Conservation (phyloP, 2,888 invertebrate genomes). For the Ashinkailepas kermadecensis region DNA sequence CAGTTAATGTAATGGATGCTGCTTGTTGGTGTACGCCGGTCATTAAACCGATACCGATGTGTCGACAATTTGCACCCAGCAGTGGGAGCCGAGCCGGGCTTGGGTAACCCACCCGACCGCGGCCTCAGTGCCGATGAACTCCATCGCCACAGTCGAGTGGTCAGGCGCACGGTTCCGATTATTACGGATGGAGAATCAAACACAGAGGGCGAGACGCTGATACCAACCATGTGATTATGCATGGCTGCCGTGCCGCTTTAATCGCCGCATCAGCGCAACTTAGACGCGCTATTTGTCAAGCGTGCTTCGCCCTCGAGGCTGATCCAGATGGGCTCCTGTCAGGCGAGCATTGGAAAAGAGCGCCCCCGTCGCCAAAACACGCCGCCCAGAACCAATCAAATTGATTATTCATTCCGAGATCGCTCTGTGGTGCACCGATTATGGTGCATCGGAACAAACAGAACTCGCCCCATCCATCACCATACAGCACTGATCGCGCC, state of each 20-base stretch:
- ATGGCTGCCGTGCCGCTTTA: not conserved
- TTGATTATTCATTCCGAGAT: not conserved
- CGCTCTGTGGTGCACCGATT: not conserved
- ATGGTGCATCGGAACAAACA: conserved; percentile 10
- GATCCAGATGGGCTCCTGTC: not conserved
- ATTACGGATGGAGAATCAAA: not conserved
- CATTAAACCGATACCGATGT: conserved; percentile 4
- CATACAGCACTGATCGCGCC: not conserved
- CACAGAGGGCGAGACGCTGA: not conserved
- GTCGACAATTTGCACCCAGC: not conserved
- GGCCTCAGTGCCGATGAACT: not conserved
- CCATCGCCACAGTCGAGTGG: not conserved
- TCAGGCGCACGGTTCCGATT: too few relatives aligned
- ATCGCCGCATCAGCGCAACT: not conserved
- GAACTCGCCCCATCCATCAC: not conserved
- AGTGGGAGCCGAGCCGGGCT: too few relatives aligned
- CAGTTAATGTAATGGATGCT: conserved; percentile 9
- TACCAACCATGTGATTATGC: not conserved
- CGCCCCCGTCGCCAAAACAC: not conserved
- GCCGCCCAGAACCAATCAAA: not conserved
- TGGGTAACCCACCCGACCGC: too few relatives aligned
- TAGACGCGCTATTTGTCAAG: conserved; percentile 3
- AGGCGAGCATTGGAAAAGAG: too few relatives aligned
- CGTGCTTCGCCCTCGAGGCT: not conserved
- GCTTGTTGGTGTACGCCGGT: not conserved